Evolutionary conservation across 2,888 invertebrate species (phyloP).

Genomic region (Hypena proboscidalis): DNA sequence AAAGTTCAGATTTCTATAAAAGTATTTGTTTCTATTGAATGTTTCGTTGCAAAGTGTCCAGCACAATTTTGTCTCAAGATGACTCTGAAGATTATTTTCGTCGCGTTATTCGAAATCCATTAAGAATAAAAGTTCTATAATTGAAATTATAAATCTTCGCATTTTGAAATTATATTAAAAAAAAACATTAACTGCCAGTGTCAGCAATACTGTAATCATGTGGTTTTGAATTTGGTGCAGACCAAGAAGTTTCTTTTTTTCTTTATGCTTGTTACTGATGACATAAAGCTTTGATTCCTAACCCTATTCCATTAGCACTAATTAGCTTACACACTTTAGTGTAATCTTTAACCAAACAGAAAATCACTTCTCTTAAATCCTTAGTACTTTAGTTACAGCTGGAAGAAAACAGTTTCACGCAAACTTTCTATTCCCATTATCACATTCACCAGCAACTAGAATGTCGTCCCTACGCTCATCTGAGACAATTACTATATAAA

Average conservation of each 20-base stretch:
- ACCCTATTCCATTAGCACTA: too few species aligned
- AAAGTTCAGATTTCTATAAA: conserved; percentile 6
- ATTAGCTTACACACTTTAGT: too few species aligned
- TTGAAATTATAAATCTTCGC: conserved; percentile 73
- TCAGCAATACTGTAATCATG: too few species aligned
- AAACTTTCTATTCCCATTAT: too few species aligned
- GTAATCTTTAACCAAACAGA: too few species aligned
- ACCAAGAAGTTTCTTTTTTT: neutral
- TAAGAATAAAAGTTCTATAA: conserved; percentile 71
- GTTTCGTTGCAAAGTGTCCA: conserved; percentile 62
- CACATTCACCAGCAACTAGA: too few species aligned
- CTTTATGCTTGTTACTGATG: too few species aligned
- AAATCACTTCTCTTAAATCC: too few species aligned
- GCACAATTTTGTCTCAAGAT: conserved; percentile 61
- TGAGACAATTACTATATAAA: conserved; percentile 10
- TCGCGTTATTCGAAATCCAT: conserved; percentile 53
- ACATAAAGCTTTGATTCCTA: too few species aligned
- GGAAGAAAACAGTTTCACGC: too few species aligned
- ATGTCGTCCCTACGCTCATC: neutral
- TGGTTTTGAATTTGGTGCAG: neutral
- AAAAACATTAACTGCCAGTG: too few species aligned
- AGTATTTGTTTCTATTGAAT: neutral
- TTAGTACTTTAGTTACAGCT: too few species aligned
- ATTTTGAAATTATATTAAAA: conserved; percentile 52
- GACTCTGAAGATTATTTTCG: conserved; percentile 72